Base-by-base conservation (phyloP, 2,797 vertebrate species). In the Urocyon cinereoargenteus region DNA sequence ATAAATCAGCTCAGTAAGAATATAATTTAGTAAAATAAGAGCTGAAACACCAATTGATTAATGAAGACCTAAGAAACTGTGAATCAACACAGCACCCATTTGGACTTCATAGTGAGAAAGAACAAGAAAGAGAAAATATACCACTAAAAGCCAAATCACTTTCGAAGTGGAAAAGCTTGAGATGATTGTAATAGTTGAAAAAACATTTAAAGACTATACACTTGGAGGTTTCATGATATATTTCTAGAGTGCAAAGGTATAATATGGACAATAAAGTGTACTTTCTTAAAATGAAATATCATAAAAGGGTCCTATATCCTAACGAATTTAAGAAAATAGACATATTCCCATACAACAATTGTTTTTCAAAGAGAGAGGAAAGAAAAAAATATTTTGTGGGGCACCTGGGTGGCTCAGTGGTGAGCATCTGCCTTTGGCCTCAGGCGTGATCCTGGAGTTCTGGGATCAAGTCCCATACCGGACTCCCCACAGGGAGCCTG, bases 11-110 rank as follows among this genome's bases (percentile, higher is more conserved):
- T 36, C 57, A 75, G 21, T 83, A n/a, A 61, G 24, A 62, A 77
- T 45, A 77, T 34, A 83, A 64, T 45, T 68, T 87, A 83, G 24
- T 22, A 91, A 94, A 91, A 91, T 66, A 57, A 93, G 49, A 31
- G 24, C 14, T 64, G 9, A 51, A 49, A 59, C 11, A 51, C 49
- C 57, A 86, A 75, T 51, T 59, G 15, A 40, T 94, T 82, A 75
- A 90, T 61, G 82, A 51, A 86, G 21, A 24, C 21, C 22, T 91
- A 68, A 83, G 13, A 86, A 75, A 49, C 51, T 70, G n/a, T 83
- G 51, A 61, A 90, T 36, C 31, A 57, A 49, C 5, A 49, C 36
- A 86, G 31, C 24, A 57, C 10, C 36, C 73, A 15, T 81, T 90
- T 89, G 57, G 11, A 57, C 11, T 68, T 95, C 3, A 73, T 0